A percentile compares a stretch with the other conserved stretches of the same genome.
phyloP scores from a whole-genome alignment of 92 coral and sea anemone species.

The Porites rus region DNA sequence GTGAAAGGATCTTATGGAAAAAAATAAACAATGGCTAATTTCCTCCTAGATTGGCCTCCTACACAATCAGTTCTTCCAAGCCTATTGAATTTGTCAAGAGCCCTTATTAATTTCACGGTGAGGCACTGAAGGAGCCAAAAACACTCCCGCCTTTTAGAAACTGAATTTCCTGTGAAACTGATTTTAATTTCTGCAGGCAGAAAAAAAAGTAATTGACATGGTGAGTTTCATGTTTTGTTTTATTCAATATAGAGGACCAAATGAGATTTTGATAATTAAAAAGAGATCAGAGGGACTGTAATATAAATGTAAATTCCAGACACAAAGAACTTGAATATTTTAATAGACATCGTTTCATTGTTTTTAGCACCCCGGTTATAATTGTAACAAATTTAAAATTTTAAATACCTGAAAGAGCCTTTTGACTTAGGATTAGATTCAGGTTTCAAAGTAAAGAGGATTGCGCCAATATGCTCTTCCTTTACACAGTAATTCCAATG shows the following conservation, averaged over 20 bases:
- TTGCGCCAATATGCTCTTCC: conserved; percentile 84
- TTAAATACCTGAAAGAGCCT: conserved; percentile 77
- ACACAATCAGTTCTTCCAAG: no score
- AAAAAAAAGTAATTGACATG: not conserved
- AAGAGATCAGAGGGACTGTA: not conserved
- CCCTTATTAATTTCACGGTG: no score
- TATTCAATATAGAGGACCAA: not conserved
- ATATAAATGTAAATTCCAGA: not conserved
- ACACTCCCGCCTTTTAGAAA: not conserved
- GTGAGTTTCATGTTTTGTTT: not conserved
- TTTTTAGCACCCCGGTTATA: not conserved
- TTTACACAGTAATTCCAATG: conserved; percentile 91
- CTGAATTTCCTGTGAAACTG: no score
- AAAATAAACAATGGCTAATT: no score
- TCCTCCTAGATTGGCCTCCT: no score
- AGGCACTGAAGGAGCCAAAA: not conserved
- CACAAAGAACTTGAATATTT: not conserved
- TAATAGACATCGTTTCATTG: not conserved
- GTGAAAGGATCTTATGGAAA: no score
- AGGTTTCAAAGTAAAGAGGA: conserved; percentile 83
- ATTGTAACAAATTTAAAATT: not conserved
- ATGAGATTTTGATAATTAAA: not conserved
- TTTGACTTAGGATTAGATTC: conserved; percentile 84
- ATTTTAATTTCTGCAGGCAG: no score
- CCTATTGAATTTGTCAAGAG: no score